Conservation (phyloP, 2,888 invertebrate genomes). For the Temnothorax unifasciatus region DNA sequence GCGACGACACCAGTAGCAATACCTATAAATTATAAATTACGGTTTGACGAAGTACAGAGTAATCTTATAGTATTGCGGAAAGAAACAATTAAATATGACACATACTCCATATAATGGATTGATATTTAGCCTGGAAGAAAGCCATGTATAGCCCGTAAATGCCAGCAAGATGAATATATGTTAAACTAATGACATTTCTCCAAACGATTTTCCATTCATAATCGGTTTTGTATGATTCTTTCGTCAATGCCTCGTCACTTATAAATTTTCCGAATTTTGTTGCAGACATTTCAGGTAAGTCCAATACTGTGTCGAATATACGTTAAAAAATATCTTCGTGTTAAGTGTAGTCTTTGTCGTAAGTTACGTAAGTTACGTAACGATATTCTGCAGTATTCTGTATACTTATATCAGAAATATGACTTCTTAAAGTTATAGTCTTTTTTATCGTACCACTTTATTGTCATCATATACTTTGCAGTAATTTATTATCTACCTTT, state of each 20-base stretch:
- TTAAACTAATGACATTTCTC: neutral
- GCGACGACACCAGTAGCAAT: conserved; percentile 76
- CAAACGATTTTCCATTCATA: neutral
- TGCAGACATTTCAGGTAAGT: conserved; percentile 73
- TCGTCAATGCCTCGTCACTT: neutral
- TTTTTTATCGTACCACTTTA: neutral
- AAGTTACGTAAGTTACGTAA: neutral
- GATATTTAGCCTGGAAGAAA: too few relatives aligned
- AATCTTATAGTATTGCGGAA: neutral
- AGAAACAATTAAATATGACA: neutral
- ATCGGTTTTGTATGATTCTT: neutral
- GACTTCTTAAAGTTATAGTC: neutral
- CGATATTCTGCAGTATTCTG: neutral
- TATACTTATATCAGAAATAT: neutral
- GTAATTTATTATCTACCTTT: neutral
- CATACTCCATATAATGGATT: neutral
- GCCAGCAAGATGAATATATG: neutral
- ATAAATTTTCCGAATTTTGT: neutral
- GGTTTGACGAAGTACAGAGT: neutral
- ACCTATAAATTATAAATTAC: neutral
- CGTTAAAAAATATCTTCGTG: conserved; percentile 63
- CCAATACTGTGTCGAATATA: conserved; percentile 86
- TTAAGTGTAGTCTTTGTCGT: neutral
- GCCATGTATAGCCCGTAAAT: too few relatives aligned
- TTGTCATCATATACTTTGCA: neutral